Evolutionary conservation across 2,797 vertebrate species (phyloP).

Genomic region (Gobionotothen gibberifrons): DNA sequence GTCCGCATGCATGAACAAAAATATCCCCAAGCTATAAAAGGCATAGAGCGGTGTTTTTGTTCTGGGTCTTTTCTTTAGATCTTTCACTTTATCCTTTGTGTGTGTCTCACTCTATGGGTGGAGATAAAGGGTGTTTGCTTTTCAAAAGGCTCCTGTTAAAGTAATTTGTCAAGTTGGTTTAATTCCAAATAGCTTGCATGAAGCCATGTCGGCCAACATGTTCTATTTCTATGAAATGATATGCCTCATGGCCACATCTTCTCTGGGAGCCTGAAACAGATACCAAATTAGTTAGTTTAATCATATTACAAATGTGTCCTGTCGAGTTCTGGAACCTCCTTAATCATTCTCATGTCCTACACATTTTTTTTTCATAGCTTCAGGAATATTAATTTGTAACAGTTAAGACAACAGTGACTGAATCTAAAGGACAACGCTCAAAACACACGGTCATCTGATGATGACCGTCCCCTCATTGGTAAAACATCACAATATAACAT

Average conservation of each 20-base stretch:
- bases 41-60: neutral
- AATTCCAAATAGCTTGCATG: neutral
- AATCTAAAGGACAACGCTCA: slow-evolving; percentile 29
- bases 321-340: neutral
- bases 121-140: neutral
- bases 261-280: neutral
- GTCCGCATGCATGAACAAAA: slow-evolving; percentile 34
- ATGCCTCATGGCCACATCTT: neutral
- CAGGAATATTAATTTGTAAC: slow-evolving; percentile 5
- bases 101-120: neutral
- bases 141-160: neutral
- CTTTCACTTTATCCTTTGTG: neutral
- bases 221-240: too few relatives aligned
- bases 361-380: neutral
- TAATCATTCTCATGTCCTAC: neutral
- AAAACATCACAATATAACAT: slow-evolving; percentile 10
- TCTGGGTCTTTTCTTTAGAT: neutral
- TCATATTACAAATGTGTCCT: slow-evolving; percentile 8
- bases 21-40: slow-evolving; percentile 49
- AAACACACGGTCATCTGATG: slow-evolving; percentile 31
- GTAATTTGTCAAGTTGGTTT: neutral
- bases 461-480: slow-evolving; percentile 4
- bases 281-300: slow-evolving; percentile 4
- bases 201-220: neutral
- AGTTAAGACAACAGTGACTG: slow-evolving; percentile 4